These are phyloP conservation scores for Forficula auricularia DNA, from an alignment of 1,140 invertebrate genomes.

Conservation along the genomic window DNA sequence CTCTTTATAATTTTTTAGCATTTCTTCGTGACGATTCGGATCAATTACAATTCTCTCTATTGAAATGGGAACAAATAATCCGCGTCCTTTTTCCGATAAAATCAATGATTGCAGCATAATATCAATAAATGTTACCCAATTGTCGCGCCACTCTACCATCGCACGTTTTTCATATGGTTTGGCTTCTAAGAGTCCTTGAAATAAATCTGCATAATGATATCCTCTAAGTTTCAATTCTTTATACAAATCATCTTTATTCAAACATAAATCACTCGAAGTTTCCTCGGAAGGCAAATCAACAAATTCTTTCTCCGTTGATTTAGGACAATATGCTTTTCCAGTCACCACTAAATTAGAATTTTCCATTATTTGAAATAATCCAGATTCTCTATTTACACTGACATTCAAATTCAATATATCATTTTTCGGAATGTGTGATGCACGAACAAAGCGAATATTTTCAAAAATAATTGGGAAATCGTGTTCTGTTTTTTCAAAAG, in stretches of 20 bases:
- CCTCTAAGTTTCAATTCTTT: constrained; percentile 41
- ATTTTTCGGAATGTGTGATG: constrained; percentile 34
- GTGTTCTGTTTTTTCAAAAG: constrained; percentile 17
- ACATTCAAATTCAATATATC: constrained; percentile 10
- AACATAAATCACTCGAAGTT: constrained; percentile 22
- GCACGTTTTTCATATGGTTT: constrained; percentile 11
- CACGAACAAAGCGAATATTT: constrained; percentile 37
- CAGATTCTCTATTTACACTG: constrained; percentile 28
- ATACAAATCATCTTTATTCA: constrained; percentile 34
- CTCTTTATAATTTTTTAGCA: background rate
- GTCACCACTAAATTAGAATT: constrained; percentile 30
- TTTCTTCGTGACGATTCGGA: constrained; percentile 17
- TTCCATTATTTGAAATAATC: constrained; percentile 39
- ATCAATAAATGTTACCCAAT: constrained; percentile 34
- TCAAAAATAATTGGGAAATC: constrained; percentile 36
- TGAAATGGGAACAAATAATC: constrained; percentile 29
- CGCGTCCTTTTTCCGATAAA: constrained; percentile 21
- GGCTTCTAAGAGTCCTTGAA: constrained; percentile 27
- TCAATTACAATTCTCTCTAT: constrained; percentile 29
- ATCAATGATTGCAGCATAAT: constrained; percentile 31
- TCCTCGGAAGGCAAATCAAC: background rate
- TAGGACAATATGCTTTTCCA: constrained; percentile 18
- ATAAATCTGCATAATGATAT: constrained; percentile 41
- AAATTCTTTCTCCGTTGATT: constrained; percentile 11
- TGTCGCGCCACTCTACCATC: constrained; percentile 24